Conservation (phyloP, 2,797 vertebrate genomes). For the Limnodromus scolopaceus region DNA sequence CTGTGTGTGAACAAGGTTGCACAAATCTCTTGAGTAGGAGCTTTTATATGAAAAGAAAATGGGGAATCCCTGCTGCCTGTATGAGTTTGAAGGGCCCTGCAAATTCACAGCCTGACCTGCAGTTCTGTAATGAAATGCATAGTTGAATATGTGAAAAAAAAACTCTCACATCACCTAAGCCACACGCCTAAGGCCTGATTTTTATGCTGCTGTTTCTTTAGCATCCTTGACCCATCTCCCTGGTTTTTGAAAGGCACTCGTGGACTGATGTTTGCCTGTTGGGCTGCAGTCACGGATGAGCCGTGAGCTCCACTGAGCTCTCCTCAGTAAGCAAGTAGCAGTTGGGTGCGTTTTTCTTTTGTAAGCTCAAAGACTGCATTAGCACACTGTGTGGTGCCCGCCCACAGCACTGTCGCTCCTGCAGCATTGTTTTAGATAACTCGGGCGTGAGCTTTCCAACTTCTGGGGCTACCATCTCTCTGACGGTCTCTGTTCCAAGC, state of each 20-base stretch:
- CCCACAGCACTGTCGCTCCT: not conserved
- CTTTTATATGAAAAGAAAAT: slow-evolving; percentile 1
- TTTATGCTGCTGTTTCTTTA: not conserved
- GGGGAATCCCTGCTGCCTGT: not conserved
- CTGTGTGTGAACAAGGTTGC: not conserved
- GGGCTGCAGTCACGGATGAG: not conserved
- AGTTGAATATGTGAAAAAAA: not conserved
- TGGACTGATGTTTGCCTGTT: accelerated
- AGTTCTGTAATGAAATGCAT: not conserved
- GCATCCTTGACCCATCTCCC: not conserved
- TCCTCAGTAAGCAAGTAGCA: not conserved
- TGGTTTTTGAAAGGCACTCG: not conserved
- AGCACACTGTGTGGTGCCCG: accelerated
- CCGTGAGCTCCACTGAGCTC: not conserved
- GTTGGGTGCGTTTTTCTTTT: not conserved
- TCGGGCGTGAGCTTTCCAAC: not conserved
- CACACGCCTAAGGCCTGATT: not conserved
- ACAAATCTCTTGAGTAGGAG: not conserved
- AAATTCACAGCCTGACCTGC: not conserved
- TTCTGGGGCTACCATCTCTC: not conserved
- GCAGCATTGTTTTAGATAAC: not conserved
- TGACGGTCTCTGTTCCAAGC: not conserved
- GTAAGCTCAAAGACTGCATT: not conserved
- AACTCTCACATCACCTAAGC: not conserved
- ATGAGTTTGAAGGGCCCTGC: not conserved